Evolutionary conservation across 2,797 vertebrate species (phyloP).

Genomic region (Nyctalus aviator): DNA sequence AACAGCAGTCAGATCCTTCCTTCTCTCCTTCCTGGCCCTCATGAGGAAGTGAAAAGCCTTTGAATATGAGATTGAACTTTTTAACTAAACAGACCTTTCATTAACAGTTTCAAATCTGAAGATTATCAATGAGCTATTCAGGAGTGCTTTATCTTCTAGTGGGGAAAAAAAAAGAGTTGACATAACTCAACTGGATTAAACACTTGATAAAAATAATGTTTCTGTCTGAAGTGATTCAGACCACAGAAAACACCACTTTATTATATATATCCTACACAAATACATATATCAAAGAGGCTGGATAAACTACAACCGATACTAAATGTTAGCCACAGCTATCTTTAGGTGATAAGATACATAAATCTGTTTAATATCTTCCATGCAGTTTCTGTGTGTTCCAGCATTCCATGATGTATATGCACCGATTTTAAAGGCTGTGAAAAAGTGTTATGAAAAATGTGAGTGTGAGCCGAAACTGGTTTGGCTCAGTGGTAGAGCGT

Average conservation of each 20-base stretch:
- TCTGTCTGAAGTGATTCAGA: background rate
- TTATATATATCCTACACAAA: background rate
- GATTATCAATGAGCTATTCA: background rate
- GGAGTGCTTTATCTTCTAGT: background rate
- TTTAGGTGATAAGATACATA: background rate
- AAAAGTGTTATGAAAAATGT: conserved; percentile 9
- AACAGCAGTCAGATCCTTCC: background rate
- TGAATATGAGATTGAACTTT: background rate
- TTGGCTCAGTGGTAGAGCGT: too few relatives aligned
- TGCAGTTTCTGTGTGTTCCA: background rate
- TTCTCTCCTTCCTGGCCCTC: background rate
- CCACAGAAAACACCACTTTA: background rate
- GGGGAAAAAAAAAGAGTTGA: background rate
- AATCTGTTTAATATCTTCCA: background rate
- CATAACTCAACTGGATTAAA: background rate
- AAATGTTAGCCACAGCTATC: background rate
- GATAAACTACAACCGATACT: background rate
- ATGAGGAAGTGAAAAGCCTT: background rate
- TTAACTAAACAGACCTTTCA: background rate
- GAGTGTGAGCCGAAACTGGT: background rate
- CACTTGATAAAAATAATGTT: background rate
- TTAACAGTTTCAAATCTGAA: background rate
- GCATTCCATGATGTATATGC: background rate
- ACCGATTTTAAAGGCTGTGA: conserved; percentile 11
- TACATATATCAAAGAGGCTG: background rate